Base-by-base conservation (phyloP, 2,113 vertebrate genomes). In the Cyanistes caeruleus region DNA sequence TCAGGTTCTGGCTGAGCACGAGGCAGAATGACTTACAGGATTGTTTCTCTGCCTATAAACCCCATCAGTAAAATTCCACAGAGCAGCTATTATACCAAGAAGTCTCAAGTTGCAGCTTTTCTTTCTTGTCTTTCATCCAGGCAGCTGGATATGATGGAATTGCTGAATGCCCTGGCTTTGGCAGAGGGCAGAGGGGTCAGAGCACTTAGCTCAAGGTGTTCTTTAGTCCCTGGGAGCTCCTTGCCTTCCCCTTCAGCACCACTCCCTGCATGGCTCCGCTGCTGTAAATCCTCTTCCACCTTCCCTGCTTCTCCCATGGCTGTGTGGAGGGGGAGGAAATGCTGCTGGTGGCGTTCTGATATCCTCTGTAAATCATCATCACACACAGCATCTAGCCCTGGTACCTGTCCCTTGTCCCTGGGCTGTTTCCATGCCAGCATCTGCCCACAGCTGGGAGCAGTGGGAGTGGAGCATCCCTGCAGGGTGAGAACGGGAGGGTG, bases 51-150 rank as follows among this genome's bases (percentile, higher is more conserved):
- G 96, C 88, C 80, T 90, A 84, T 87, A 78, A 95, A 68, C 86
- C 69, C 44, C 80, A 90, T 95, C 95, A 93, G 95, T 96, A 88
- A 85, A 96, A 95, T 96, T 94, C 90, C 83, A 81, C 75, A 87
- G 73, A 89, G 90, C 64, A 30, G 96, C 95, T 84, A 68, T 95
- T 89, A 91, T 73, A 92, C 73, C 76, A 56, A 81, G 79, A 81
- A 95, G 88, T 86, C 87, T 97, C 93, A 84, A 79, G 76, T 87
- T 92, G 94, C 95, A 90, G 73, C 0, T 1, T 90, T 94, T 81
- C 79, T 95, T 93, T 58, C 87, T 77, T 88, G 88, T 74, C 68
- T 93, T 93, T 88, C 93, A 77, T 69, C 92, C 92, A 92, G 86
- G 83, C 83, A 93, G 84, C 52, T 91, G 90, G 79, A 46, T 81